phyloP scores from a whole-genome alignment of 2,113 vertebrate genomes.

The Dendrocopos noguchii region DNA sequence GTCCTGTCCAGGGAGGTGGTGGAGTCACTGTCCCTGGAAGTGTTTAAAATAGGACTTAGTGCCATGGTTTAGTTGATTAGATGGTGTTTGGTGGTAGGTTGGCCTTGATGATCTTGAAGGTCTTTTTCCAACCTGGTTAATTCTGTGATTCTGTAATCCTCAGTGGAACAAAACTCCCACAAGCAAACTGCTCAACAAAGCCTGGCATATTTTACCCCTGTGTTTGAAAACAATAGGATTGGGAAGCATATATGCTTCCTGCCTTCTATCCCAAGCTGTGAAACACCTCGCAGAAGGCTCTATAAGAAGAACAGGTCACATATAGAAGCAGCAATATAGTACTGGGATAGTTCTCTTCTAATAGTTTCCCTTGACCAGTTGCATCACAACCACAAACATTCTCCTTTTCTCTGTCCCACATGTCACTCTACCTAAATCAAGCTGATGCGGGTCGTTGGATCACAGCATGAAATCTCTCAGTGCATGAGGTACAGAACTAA shows the following conservation, averaged over 20 bases:
- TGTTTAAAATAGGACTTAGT: too few species aligned
- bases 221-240: constrained; percentile 13
- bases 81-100: too few species aligned
- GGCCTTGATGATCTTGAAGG: too few species aligned
- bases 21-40: too few species aligned
- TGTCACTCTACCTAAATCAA: neutral
- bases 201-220: neutral
- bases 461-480: neutral
- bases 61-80: too few species aligned
- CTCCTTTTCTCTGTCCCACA: neutral
- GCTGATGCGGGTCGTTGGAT: neutral
- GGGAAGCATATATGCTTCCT: neutral
- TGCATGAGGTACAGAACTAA: neutral
- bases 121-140: too few species aligned
- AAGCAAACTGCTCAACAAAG: constrained; percentile 45
- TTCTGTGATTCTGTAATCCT: neutral
- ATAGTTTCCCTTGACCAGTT: neutral
- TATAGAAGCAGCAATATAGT: neutral
- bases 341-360: accelerated
- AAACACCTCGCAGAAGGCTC: neutral
- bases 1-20: too few species aligned
- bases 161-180: constrained; percentile 2
- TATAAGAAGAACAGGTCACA: neutral
- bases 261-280: neutral
- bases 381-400: neutral